These are phyloP conservation scores for Denticeps clupeoides DNA, from an alignment of 2,797 vertebrate species.

Conservation along the genomic window DNA sequence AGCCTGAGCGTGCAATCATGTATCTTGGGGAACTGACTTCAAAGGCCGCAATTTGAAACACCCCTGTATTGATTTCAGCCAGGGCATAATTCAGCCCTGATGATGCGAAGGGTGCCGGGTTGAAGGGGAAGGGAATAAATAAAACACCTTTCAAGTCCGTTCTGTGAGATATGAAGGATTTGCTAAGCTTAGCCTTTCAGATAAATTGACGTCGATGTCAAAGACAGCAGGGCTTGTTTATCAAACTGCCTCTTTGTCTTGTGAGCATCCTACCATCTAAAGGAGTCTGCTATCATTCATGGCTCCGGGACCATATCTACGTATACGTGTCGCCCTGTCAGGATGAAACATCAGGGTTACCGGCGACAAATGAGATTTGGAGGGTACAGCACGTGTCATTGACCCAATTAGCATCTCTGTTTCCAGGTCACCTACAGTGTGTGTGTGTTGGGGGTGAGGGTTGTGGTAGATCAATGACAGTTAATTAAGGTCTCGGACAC, in stretches of 20 bases:
- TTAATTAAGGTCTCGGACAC: too few species aligned
- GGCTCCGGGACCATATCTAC: slow-evolving; percentile 13
- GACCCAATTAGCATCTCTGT: slow-evolving; percentile 3
- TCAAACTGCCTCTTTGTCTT: neutral
- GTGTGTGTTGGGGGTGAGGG: too few species aligned
- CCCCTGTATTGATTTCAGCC: slow-evolving; percentile 16
- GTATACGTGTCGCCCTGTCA: slow-evolving; percentile 2
- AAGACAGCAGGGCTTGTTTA: neutral
- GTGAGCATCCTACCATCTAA: neutral
- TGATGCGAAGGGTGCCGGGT: too few species aligned
- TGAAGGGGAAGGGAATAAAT: slow-evolving; percentile 4
- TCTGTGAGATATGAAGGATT: neutral
- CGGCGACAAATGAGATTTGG: neutral
- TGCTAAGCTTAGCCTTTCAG: slow-evolving; percentile 4
- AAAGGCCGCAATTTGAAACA: slow-evolving; percentile 14
- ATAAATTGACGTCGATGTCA: neutral
- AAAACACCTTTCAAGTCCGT: slow-evolving; percentile 3
- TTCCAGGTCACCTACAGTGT: neutral
- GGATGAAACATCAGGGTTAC: neutral
- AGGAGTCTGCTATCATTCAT: neutral
- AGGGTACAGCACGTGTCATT: slow-evolving; percentile 6
- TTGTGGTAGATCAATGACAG: too few species aligned
- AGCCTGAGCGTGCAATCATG: slow-evolving; percentile 8
- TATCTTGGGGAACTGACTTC: slow-evolving; percentile 13
- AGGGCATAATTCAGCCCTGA: slow-evolving; percentile 9